Conservation (phyloP, 2,113 vertebrate genomes). For the Melospiza georgiana region DNA sequence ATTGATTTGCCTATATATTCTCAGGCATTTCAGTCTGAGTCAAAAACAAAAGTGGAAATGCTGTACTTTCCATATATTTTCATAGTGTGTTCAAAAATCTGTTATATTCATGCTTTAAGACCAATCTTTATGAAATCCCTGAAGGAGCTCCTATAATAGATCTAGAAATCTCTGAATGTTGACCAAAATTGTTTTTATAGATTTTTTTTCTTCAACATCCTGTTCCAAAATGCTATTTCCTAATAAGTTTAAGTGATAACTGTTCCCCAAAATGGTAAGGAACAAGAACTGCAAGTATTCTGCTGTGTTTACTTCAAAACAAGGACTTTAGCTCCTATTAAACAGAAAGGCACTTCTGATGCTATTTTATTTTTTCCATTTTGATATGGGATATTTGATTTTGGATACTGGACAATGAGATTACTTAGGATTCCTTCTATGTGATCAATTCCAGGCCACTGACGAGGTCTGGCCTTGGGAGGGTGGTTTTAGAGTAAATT, state of each 20-base stretch:
- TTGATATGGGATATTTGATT: not conserved
- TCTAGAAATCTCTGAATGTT: not conserved
- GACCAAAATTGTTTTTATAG: not conserved
- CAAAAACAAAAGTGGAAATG: not conserved
- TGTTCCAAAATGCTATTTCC: not conserved
- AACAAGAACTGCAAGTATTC: not conserved
- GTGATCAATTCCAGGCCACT: not conserved
- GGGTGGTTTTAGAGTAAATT: slow-evolving; percentile 31
- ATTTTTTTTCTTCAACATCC: not conserved
- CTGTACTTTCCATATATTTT: not conserved
- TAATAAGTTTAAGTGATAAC: not conserved
- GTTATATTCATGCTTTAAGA: not conserved
- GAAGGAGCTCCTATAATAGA: not conserved
- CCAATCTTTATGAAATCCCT: not conserved
- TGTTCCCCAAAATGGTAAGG: not conserved
- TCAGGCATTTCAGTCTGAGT: not conserved
- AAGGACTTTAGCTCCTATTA: not conserved
- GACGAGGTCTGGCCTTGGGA: not conserved
- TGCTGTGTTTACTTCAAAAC: not conserved
- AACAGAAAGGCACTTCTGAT: not conserved
- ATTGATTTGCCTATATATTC: not conserved
- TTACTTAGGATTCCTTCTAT: not conserved
- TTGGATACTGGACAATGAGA: not conserved
- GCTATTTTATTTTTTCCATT: not conserved
- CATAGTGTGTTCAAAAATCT: not conserved